Conservation (phyloP, 2,797 vertebrate genomes). For the Sebastiscus albofasciatus region DNA sequence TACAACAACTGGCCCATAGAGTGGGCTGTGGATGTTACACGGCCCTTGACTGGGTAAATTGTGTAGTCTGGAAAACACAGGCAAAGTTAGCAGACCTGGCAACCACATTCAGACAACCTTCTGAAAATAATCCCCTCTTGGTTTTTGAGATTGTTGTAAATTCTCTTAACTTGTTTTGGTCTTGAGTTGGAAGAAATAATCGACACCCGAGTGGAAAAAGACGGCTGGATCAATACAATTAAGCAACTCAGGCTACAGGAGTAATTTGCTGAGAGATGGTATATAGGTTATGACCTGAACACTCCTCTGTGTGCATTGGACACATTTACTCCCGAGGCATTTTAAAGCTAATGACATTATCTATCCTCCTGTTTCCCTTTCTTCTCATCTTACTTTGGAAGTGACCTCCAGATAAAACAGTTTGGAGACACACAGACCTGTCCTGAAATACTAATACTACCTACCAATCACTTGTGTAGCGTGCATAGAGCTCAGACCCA, state of each 20-base stretch:
- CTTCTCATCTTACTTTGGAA: conserved; percentile 10
- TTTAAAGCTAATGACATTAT: conserved; percentile 27
- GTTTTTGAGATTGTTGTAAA: conserved; percentile 20
- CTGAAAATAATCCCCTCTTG: background rate
- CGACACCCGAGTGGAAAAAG: conserved; percentile 18
- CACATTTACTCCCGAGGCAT: conserved; percentile 13
- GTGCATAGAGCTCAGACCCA: background rate
- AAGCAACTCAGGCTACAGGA: conserved; percentile 28
- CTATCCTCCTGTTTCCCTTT: conserved; percentile 33
- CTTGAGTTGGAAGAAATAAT: conserved; percentile 29
- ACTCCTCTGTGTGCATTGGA: conserved; percentile 21
- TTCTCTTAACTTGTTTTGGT: conserved; percentile 3
- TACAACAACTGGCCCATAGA: background rate
- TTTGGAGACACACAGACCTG: background rate
- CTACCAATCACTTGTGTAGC: background rate
- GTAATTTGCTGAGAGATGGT: conserved; percentile 48
- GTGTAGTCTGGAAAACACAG: background rate
- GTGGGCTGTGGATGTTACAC: background rate
- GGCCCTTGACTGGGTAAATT: background rate
- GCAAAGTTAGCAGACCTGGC: background rate
- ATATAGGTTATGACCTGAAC: conserved; percentile 31
- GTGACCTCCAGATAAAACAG: conserved; percentile 21
- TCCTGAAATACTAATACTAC: background rate
- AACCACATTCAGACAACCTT: background rate
- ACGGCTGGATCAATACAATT: conserved; percentile 51